phyloP scores from a whole-genome alignment of 2,888 invertebrate species.

The Parasteatoda lunata region DNA sequence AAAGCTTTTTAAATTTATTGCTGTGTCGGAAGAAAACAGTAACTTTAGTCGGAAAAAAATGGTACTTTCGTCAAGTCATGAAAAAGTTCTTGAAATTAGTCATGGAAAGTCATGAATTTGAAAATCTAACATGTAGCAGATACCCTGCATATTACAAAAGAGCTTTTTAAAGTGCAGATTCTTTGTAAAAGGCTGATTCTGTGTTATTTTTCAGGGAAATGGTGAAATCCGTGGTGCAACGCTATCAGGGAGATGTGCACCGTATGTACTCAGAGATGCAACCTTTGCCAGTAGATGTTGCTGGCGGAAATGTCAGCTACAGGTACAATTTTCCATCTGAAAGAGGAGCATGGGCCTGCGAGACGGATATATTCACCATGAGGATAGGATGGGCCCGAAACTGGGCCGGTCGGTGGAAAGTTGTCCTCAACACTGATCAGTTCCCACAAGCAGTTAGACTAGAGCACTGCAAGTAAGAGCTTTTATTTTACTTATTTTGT shows the following conservation, averaged over 20 bases:
- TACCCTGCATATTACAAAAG: no score
- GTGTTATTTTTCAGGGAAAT: slow-evolving; percentile 46
- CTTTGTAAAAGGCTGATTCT: no score
- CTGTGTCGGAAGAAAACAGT: no score
- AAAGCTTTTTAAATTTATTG: no score
- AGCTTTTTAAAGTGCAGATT: no score
- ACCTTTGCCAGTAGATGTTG: slow-evolving; percentile 30
- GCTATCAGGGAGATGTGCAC: slow-evolving; percentile 48
- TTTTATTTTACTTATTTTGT: not conserved
- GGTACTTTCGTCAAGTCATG: no score
- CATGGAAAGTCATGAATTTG: no score
- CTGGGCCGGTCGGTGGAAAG: slow-evolving; percentile 64
- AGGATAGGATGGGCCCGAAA: slow-evolving; percentile 62
- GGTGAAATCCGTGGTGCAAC: slow-evolving; percentile 47
- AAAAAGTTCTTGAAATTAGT: no score
- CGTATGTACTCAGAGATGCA: slow-evolving; percentile 63
- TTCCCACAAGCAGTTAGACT: slow-evolving; percentile 60
- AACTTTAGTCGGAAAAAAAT: no score
- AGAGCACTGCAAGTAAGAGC: slow-evolving; percentile 64
- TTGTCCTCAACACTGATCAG: slow-evolving; percentile 63
- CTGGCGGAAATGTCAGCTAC: slow-evolving; percentile 40
- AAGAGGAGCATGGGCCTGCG: slow-evolving; percentile 61
- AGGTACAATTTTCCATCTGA: slow-evolving; percentile 57
- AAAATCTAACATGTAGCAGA: no score
- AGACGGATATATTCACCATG: slow-evolving; percentile 63